These are phyloP conservation scores for Mesochorus sp. DNA, from an alignment of 2,888 invertebrate species.

Conservation along the genomic window DNA sequence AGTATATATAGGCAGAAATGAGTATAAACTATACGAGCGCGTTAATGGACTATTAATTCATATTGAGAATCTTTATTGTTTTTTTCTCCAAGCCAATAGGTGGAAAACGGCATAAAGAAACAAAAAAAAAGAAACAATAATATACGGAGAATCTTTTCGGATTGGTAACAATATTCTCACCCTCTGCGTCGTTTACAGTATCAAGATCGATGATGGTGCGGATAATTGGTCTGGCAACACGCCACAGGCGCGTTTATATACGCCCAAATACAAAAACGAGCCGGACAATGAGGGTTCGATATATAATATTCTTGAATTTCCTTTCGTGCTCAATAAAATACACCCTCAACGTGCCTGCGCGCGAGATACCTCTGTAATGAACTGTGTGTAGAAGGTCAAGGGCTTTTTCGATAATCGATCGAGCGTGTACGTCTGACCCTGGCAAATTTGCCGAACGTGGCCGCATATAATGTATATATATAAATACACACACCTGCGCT, in stretches of 20 bases:
- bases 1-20: slow-evolving; percentile 15
- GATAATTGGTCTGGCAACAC: not conserved
- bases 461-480: too few relatives aligned
- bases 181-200: not conserved
- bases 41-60: slow-evolving; percentile 69
- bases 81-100: slow-evolving; percentile 1
- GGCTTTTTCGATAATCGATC: not conserved
- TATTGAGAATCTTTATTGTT: slow-evolving; percentile 61
- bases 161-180: not conserved
- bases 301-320: not conserved
- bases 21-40: slow-evolving; percentile 27
- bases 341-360: not conserved
- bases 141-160: too few relatives aligned
- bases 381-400: slow-evolving; percentile 29
- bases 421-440: slow-evolving; percentile 28
- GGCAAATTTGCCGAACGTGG: slow-evolving; percentile 18
- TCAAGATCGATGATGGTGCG: not conserved
- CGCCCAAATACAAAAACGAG: not conserved
- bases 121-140: too few relatives aligned
- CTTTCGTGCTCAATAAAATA: not conserved
- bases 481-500: too few relatives aligned
- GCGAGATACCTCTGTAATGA: not conserved
- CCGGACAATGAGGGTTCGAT: not conserved
- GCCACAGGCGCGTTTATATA: not conserved
- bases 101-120: not conserved